These are phyloP conservation scores for Perodicticus potto DNA, from an alignment of 2,797 vertebrate genomes.

Conservation along the genomic window DNA sequence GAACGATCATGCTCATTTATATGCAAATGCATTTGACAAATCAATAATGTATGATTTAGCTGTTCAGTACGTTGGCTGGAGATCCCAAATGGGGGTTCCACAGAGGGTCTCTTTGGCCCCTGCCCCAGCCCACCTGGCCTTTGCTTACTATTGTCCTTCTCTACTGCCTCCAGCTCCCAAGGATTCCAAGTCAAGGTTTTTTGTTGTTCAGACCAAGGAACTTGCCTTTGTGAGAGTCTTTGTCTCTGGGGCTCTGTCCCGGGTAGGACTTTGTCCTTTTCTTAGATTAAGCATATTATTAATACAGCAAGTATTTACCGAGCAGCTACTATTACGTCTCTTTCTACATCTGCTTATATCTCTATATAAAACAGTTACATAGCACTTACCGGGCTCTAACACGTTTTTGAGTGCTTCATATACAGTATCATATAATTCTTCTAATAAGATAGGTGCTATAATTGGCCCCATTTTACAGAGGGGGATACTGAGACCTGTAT, in stretches of 20 bases:
- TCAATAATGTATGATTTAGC: slow-evolving; percentile 93
- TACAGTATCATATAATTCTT: background rate
- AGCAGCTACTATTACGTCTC: background rate
- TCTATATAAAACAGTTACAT: background rate
- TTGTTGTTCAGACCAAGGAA: slow-evolving; percentile 26
- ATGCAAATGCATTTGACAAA: slow-evolving; percentile 92
- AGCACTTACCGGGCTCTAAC: background rate
- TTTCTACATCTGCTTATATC: background rate
- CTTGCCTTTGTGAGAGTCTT: background rate
- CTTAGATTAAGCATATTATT: background rate
- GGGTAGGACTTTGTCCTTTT: background rate
- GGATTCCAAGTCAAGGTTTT: slow-evolving; percentile 51
- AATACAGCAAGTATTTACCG: slow-evolving; percentile 18
- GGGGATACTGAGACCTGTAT: background rate
- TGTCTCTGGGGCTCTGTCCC: background rate
- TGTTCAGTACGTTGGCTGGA: slow-evolving; percentile 81
- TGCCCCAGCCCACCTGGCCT: slow-evolving; percentile 45
- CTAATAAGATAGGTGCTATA: background rate
- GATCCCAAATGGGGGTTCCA: slow-evolving; percentile 79
- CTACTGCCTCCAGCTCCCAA: slow-evolving; percentile 18
- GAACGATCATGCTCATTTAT: slow-evolving; percentile 92
- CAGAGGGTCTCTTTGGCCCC: background rate
- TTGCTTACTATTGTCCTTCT: background rate
- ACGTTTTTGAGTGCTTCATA: background rate
- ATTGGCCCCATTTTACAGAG: background rate